Evolutionary conservation across 2,888 invertebrate genomes (phyloP), one percentile per base, ranked within the genome.

Genomic region (Netelia inedita): DNA sequence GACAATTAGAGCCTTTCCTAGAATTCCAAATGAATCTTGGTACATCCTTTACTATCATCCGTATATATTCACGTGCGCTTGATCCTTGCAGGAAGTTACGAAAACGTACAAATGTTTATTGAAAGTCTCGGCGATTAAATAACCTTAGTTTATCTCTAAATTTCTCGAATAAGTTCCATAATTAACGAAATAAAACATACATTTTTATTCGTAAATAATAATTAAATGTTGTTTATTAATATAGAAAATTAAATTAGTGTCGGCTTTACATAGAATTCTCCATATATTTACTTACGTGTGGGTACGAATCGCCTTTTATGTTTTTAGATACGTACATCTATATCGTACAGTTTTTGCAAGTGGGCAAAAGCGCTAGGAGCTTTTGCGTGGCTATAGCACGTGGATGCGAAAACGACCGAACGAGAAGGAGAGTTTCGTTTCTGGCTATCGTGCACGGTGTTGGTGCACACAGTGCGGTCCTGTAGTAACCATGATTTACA

Each of bases 401-500:
- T 65, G 78, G 65, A 80, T 68, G 66, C 68, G 76, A 82, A 82
- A 68, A 82, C 78, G 79, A 69, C 79, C 73, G 79, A 79, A 87
- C 75, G 73, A 68, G 80, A 74, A 74, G 72, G 72, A 80, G 65
- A 50, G 28, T 71, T 81, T 74, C 69, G 79, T 85, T 71, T 74
- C 71, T 79, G 85, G 79, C 82, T 65, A 85, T 85, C 81, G 81
- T 68, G 73, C 35, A 50, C 78, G 65, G 28, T 68, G 76, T 72
- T 68, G 68, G 78, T 68, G 65, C 71, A 78, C 63, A 68, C 61
- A 46, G 76, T 82, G 74, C 71, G 80, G 55, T 82, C 86, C 81
- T 74, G 86, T 87, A 87, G 88, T 87, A 88, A 90, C 89, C 88
- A 88, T 89, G 89, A 91, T 91, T 91, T 91, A 90, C 90, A 90